Evolutionary conservation across 2,888 invertebrate species (phyloP).

Genomic region (Netelia fuscicornis): DNA sequence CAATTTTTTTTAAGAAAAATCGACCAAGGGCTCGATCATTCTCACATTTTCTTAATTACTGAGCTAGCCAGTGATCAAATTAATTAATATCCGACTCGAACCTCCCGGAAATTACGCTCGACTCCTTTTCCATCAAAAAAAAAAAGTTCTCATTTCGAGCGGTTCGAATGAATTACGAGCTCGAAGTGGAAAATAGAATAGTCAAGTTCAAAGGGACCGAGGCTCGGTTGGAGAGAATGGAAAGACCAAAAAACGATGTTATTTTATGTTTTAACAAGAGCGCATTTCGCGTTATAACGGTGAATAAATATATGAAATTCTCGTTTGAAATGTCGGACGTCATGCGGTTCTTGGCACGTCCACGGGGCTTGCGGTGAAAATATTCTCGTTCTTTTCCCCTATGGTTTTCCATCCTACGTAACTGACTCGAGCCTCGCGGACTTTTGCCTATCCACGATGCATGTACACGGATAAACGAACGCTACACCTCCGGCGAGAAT

Average conservation of each 20-base stretch:
- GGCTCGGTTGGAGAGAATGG: neutral
- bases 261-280: slow-evolving; percentile 24
- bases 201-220: neutral
- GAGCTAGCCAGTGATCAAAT: no score
- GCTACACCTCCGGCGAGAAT: slow-evolving; percentile 45
- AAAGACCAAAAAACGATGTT: slow-evolving; percentile 2
- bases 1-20: neutral
- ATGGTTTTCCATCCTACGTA: neutral
- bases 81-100: no score
- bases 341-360: slow-evolving; percentile 36
- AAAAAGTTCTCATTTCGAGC: no score
- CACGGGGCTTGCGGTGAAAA: slow-evolving; percentile 25
- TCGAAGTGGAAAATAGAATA: no score
- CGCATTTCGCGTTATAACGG: slow-evolving; percentile 29
- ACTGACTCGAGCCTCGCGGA: slow-evolving; percentile 39
- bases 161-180: no score
- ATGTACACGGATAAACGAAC: slow-evolving; percentile 31
- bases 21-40: neutral
- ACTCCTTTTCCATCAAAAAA: no score
- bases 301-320: slow-evolving; percentile 50
- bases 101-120: no score
- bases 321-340: slow-evolving; percentile 53
- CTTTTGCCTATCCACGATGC: slow-evolving; percentile 40
- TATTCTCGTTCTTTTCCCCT: slow-evolving; percentile 26
- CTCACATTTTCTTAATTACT: no score